Percentiles rank a stretch among this genome's conserved stretches.
Conservation (phyloP, 2,113 vertebrate genomes). For the Ceyx melanurus region DNA sequence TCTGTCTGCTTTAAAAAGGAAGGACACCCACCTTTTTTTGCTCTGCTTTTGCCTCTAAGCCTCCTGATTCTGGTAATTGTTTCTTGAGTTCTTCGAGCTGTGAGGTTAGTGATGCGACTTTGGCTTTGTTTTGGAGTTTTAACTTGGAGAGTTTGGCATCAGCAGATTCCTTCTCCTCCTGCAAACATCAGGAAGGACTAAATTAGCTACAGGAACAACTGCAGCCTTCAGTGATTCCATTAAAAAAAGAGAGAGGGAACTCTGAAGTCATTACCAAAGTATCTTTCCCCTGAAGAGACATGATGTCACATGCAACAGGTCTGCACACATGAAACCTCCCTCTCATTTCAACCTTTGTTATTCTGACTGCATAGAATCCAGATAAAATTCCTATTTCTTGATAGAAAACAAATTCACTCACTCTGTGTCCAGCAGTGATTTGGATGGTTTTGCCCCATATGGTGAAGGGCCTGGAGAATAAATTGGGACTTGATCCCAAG, state of each 20-base stretch:
- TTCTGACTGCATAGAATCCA: neutral
- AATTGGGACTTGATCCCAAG: no score
- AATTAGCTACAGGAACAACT: neutral
- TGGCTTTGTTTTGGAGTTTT: conserved; percentile 89
- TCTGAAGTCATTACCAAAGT: neutral
- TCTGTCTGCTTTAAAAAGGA: neutral
- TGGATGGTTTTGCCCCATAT: no score
- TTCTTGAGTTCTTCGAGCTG: conserved; percentile 87
- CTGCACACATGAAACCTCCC: neutral
- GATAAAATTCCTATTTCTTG: neutral
- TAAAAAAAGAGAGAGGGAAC: neutral
- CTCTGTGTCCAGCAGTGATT: no score
- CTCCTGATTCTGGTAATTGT: conserved; percentile 59
- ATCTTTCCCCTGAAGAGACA: neutral
- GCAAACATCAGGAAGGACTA: neutral
- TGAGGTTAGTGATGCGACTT: conserved; percentile 82
- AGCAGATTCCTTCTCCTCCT: conserved; percentile 85
- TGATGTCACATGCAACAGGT: neutral
- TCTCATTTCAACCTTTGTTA: neutral
- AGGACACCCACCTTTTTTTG: conserved; percentile 74
- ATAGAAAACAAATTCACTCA: neutral
- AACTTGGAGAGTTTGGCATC: conserved; percentile 86
- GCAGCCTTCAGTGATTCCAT: neutral
- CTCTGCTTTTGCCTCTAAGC: conserved; percentile 68
- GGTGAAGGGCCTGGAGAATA: no score